Evolutionary conservation across 2,888 invertebrate species (phyloP).

Genomic region (Leptopterna dolabrata): DNA sequence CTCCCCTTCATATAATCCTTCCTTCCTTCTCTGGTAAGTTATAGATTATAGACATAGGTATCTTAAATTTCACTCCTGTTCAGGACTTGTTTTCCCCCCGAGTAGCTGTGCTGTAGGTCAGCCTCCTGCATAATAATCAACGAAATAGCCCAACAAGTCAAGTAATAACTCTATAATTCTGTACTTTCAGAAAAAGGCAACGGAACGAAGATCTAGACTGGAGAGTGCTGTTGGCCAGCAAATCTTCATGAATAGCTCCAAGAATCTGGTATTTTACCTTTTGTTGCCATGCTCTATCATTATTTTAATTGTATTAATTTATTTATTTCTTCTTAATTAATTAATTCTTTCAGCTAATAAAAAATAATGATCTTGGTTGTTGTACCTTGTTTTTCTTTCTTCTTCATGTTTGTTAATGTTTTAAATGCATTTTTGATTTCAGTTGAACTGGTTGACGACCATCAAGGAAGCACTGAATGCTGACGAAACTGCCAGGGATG

Average conservation of each 20-base stretch:
- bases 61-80: no score
- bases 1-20: no score
- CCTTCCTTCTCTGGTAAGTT: no score
- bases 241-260: slow-evolving; percentile 88
- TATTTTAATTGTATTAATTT: not conserved
- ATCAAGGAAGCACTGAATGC: slow-evolving; percentile 83
- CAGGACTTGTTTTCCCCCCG: not conserved
- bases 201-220: slow-evolving; percentile 83
- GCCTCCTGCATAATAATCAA: no score
- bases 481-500: slow-evolving; percentile 85
- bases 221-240: slow-evolving; percentile 96
- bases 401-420: no score
- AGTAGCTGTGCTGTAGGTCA: not conserved
- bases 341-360: not conserved
- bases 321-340: not conserved
- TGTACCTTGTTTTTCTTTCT: no score
- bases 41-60: no score
- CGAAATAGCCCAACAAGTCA: not conserved
- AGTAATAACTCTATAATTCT: not conserved
- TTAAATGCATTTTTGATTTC: not conserved
- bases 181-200: slow-evolving; percentile 77
- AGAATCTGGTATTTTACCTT: slow-evolving; percentile 71
- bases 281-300: not conserved
- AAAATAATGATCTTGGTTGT: not conserved
- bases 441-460: slow-evolving; percentile 84